Percentiles rank a stretch among this genome's conserved stretches.
Evolutionary conservation across 2,888 invertebrate species (phyloP).

Genomic region (Choristoneura rosaceana): DNA sequence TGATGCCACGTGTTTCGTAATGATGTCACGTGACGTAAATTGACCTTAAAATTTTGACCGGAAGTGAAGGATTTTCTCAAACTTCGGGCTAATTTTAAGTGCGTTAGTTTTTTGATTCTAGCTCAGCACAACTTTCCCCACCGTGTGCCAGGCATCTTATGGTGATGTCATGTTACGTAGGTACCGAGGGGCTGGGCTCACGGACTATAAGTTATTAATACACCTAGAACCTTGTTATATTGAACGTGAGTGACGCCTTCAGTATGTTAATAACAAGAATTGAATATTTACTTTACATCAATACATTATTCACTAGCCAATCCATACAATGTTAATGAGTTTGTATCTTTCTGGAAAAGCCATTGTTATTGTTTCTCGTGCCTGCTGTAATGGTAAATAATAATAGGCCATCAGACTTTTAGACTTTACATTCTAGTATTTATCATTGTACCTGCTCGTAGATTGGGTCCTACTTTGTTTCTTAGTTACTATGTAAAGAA

Average conservation of each 20-base stretch:
- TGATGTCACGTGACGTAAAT: no score
- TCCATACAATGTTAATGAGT: constrained; percentile 46
- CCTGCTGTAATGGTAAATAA: constrained; percentile 1
- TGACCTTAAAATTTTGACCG: no score
- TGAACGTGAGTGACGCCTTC: neutral
- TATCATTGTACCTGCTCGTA: neutral
- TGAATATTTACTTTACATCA: constrained; percentile 24
- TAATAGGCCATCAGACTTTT: neutral
- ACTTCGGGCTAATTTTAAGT: no score
- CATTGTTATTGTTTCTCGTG: constrained; percentile 22
- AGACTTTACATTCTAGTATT: neutral
- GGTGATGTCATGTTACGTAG: no score
- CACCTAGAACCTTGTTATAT: neutral
- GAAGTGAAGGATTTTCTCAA: no score
- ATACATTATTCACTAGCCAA: constrained; percentile 43
- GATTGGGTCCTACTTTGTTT: neutral
- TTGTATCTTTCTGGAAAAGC: constrained; percentile 31
- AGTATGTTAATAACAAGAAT: neutral
- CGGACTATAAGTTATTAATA: no score
- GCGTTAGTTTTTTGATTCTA: no score
- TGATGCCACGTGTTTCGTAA: no score
- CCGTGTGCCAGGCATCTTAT: no score
- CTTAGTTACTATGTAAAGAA: neutral
- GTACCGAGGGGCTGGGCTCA: no score
- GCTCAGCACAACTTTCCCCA: no score